phyloP scores from a whole-genome alignment of 2,113 vertebrate species.

The Climacteris rufus region DNA sequence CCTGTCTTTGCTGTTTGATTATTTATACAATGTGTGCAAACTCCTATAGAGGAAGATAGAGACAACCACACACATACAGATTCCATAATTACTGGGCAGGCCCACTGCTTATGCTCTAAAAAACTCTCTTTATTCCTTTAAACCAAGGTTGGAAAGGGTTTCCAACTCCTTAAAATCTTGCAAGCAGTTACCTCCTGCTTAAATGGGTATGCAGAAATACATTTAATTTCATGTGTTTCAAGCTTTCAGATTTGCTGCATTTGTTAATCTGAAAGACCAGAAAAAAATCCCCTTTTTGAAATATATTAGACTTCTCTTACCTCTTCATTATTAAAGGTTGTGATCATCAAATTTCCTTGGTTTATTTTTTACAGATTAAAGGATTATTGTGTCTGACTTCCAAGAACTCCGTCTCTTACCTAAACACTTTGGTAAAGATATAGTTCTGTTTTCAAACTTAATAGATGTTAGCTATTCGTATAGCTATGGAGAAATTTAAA shows the following conservation, averaged over 20 bases:
- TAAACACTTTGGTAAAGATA: not conserved
- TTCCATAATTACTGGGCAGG: not conserved
- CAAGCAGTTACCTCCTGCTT: not conserved
- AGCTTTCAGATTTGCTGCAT: not conserved
- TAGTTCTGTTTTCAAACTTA: not conserved
- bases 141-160: not conserved
- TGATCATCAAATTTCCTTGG: not conserved
- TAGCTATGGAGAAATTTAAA: not conserved
- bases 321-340: not conserved
- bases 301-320: not conserved
- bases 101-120: not conserved
- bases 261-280: not conserved
- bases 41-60: not conserved
- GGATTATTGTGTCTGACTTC: not conserved
- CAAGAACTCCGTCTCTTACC: not conserved
- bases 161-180: not conserved
- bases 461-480: not conserved
- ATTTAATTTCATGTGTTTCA: not conserved
- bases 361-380: not conserved
- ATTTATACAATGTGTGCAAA: not conserved
- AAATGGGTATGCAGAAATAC: not conserved
- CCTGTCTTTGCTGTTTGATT: not conserved
- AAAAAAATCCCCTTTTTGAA: not conserved
- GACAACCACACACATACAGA: not conserved
- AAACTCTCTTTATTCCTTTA: not conserved